Base-by-base conservation (phyloP, 2,113 vertebrate genomes). In the Thomomys bottae region DNA sequence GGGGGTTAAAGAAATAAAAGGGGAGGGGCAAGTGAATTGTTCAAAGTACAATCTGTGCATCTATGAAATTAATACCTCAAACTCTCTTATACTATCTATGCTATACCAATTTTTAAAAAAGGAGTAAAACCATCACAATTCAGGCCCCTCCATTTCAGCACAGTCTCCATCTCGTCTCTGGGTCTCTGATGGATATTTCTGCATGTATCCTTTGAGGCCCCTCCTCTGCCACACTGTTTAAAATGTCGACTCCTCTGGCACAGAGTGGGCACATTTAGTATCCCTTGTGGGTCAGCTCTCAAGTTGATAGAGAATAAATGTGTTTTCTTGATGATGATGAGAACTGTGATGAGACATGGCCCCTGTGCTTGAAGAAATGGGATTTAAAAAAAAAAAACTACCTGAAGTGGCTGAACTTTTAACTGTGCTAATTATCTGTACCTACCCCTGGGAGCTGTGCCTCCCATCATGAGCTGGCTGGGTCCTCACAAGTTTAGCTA, bases 351-450 rank as follows among this genome's bases (percentile, higher is more conserved):
- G 95, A 95, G 95, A 90, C 89, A 36, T 61, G 88, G 96, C 87
- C 96, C 86, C 93, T 68, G 87, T 76, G 90, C 96, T 93, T 36
- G 96, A 97, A 98, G 97, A 97, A 89, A 96, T 91, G 96, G 96
- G 97, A 97, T 97, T 97, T 96, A 95, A 94, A 94, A 95, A 54
- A 98, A 94, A 94, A 95, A 54, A 98, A 97, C 97, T 98, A 97
- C 96, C 97, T 95, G 97, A 98, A 97, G 97, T 98, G 97, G 96
- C 97, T 97, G 98, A 98, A 98, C 97, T 98, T 98, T 97, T 97
- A 97, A 96, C 98, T 97, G 97, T 94, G 96, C 97, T 98, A 98
- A 98, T 98, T 98, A 98, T 98, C 98, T 98, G 97, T 97, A 97
- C 96, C 97, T 92, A 96, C 97, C 97, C 97, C 96, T 45, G 96